A percentile compares a stretch with the other conserved stretches of the same genome.
Evolutionary conservation across 2,797 vertebrate genomes (phyloP).

Genomic region (Tamandua tetradactyla): DNA sequence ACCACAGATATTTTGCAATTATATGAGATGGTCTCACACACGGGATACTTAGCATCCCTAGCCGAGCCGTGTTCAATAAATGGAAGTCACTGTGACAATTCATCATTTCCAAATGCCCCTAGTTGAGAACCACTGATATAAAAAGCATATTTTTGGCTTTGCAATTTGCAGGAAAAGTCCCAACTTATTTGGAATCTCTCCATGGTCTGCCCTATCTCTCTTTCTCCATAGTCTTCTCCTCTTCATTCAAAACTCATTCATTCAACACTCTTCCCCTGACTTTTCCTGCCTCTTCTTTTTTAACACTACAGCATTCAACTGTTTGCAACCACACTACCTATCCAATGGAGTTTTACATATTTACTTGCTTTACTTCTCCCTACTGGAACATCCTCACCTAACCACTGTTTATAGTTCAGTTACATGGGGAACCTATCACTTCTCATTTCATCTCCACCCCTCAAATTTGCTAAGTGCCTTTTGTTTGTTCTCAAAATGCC

Average conservation of each 20-base stretch:
- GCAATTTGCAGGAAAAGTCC: neutral
- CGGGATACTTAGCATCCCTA: neutral
- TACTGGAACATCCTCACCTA: neutral
- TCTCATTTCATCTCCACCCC: neutral
- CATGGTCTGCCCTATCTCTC: neutral
- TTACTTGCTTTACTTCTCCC: neutral
- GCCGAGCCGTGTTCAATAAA: neutral
- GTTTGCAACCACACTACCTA: neutral
- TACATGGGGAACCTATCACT: neutral
- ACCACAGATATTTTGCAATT: neutral
- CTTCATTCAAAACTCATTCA: no score
- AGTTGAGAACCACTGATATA: neutral
- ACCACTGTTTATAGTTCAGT: neutral
- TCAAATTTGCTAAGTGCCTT: neutral
- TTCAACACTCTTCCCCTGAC: neutral
- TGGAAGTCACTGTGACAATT: neutral
- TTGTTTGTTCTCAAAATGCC: neutral
- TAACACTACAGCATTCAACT: neutral
- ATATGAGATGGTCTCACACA: neutral
- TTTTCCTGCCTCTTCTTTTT: neutral
- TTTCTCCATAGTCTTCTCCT: neutral
- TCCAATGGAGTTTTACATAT: neutral
- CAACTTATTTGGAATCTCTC: neutral
- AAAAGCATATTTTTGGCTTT: neutral
- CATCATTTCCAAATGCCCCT: neutral